These are phyloP conservation scores for Agrilus mali DNA, from an alignment of 2,888 invertebrate genomes.

Conservation along the genomic window DNA sequence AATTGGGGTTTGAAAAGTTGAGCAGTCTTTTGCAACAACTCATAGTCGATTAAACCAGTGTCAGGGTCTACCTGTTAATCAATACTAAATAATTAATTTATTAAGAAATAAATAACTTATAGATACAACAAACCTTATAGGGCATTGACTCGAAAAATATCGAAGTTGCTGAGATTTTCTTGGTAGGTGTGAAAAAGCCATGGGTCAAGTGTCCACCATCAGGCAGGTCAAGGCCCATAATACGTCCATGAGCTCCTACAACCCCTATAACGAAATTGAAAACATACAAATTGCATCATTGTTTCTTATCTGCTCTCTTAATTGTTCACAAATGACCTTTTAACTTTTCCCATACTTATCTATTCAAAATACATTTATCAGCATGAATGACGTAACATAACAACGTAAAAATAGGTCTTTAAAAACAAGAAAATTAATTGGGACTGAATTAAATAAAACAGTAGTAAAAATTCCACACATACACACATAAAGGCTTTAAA, in stretches of 20 bases:
- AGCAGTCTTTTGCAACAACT: slow-evolving; percentile 69
- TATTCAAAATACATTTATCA: no score
- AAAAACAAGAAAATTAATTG: no score
- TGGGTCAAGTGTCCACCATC: slow-evolving; percentile 96
- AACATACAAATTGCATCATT: no score
- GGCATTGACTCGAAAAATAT: slow-evolving; percentile 98
- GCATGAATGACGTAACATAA: no score
- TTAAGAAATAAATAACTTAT: background rate
- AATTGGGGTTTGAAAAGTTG: slow-evolving; percentile 80
- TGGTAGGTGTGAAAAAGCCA: slow-evolving; percentile 78
- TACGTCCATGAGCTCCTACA: slow-evolving; percentile 83
- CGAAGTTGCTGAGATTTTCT: slow-evolving; percentile 92
- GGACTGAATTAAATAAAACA: no score
- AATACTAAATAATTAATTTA: background rate
- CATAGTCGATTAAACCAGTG: slow-evolving; percentile 88
- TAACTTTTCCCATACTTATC: no score
- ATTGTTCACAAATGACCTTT: no score
- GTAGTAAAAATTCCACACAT: no score
- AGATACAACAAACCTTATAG: slow-evolving; percentile 57
- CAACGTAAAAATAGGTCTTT: no score
- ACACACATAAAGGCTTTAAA: no score
- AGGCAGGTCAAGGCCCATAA: slow-evolving; percentile 93
- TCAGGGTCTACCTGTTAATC: slow-evolving; percentile 47
- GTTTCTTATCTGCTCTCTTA: no score
- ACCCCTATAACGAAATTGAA: slow-evolving; percentile 29